Base-by-base conservation (phyloP, 2,113 vertebrate genomes). In the Menidia beryllina region DNA sequence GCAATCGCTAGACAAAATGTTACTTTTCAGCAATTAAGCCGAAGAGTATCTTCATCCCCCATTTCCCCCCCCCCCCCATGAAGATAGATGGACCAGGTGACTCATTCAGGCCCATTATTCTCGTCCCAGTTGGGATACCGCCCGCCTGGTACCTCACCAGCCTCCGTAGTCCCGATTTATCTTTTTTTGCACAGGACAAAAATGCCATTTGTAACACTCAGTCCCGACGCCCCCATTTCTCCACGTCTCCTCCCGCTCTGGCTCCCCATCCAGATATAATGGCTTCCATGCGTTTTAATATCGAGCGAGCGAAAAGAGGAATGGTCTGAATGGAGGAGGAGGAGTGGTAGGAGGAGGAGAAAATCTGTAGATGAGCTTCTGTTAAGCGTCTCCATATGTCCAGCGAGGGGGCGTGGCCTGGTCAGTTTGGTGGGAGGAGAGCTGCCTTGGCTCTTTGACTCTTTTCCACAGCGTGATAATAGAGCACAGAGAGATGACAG, bases 331-430 rank as follows among this genome's bases (percentile, higher is more conserved):
- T 59, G 10, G 30, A 34, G 30, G 30, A 43, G 38, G 45, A 63
- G 21, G 48, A 83, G n/a, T n/a, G n/a, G n/a, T n/a, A n/a, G 58
- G 48, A 72, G 67, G 63, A 85, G 74, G 61, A 76, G 88, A 87
- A 91, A 92, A 91, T 91, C 81, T 92, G 83, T 90, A 80, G 82
- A 92, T 91, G 84, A 90, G 91, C 91, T 94, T 87, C 91, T 89
- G 89, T 87, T 92, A 92, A 93, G 87, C 87, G 82, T 85, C 88
- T 91, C 91, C 93, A 93, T 87, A 90, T 93, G 93, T 81, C 66
- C 82, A 77, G 77, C n/a, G 24, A 69, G 72, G n/a, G 58, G 72
- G 72, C 80, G 65, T 71, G 74, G 59, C 77, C 63, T 57, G 69
- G 73, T 48, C 65, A 20, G 67, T 68, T 50, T 20, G 43, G 69